Evolutionary conservation across 1,140 invertebrate species (phyloP).

Genomic region (Leptopilina boulardi): DNA sequence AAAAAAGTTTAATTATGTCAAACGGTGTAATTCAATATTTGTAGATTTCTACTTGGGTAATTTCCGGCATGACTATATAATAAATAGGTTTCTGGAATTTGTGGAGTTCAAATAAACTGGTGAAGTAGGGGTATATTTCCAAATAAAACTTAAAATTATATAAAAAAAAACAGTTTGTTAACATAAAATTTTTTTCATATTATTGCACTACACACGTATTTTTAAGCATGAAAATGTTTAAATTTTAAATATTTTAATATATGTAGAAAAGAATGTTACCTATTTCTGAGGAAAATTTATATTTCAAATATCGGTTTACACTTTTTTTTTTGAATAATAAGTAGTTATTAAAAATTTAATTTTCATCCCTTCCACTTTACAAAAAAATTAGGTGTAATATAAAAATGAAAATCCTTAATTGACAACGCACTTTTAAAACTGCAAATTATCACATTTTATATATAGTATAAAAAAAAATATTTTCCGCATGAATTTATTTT

Average conservation of each 20-base stretch:
- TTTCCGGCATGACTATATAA: neutral
- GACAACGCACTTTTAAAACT: neutral
- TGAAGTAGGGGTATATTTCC: neutral
- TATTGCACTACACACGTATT: neutral
- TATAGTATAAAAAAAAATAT: neutral
- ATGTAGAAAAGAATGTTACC: neutral
- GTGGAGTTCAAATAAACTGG: neutral
- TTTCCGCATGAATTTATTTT: neutral
- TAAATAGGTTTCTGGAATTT: neutral
- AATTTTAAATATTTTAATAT: neutral
- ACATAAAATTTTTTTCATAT: neutral
- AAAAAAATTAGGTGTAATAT: neutral
- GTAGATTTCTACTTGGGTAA: neutral
- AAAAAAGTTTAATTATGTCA: too few relatives aligned
- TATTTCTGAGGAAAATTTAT: neutral
- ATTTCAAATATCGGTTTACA: neutral
- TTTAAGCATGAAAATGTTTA: neutral
- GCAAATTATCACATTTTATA: neutral
- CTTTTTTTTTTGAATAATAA: neutral
- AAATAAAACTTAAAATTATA: neutral
- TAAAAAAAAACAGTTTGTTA: neutral
- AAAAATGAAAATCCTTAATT: neutral
- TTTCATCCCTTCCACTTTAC: too few relatives aligned
- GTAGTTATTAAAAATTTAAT: constrained; percentile 18
- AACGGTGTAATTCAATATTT: too few relatives aligned